These are phyloP conservation scores for Thymallus thymallus DNA, from an alignment of 2,113 vertebrate genomes.

Conservation along the genomic window DNA sequence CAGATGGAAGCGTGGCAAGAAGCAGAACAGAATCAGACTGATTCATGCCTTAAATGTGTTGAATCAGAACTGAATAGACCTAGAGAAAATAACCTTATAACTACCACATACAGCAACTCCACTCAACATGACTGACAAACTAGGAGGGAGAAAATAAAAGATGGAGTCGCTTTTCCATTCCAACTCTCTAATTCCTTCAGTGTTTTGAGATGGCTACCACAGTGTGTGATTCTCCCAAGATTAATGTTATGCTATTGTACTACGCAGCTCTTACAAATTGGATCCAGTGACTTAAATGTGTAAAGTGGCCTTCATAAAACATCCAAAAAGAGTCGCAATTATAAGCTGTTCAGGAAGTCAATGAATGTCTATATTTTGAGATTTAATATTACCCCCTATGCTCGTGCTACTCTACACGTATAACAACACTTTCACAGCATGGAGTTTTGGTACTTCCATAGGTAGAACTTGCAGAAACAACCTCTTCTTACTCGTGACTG, in stretches of 20 bases:
- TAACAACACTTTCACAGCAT: background rate
- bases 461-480: background rate
- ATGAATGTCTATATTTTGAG: background rate
- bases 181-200: no score
- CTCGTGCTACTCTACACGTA: background rate
- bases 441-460: background rate
- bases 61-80: background rate
- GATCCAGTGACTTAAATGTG: background rate
- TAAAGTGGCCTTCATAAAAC: background rate
- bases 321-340: background rate
- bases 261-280: no score
- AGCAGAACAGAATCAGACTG: constrained; percentile 8
- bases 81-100: no score
- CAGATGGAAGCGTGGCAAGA: constrained; percentile 37
- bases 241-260: no score
- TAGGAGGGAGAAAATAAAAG: background rate
- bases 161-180: background rate
- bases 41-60: background rate
- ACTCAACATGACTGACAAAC: background rate
- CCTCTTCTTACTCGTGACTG: background rate
- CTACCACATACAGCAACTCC: no score
- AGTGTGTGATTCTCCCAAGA: background rate
- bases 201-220: background rate
- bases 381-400: background rate
- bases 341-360: background rate